phyloP scores from a whole-genome alignment of 2,888 invertebrate genomes.

The Amiota communis region DNA sequence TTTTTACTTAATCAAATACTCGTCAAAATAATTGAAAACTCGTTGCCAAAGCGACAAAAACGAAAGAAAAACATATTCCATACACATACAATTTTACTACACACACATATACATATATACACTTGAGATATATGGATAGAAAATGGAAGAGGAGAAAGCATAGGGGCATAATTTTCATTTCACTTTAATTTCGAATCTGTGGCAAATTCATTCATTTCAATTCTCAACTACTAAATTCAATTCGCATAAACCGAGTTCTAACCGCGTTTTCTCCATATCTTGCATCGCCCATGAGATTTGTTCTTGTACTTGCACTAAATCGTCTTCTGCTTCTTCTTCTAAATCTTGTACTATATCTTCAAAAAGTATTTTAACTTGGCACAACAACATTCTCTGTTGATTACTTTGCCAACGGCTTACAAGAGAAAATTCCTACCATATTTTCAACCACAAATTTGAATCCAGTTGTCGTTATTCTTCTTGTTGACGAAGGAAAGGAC shows the following conservation, averaged over 20 bases:
- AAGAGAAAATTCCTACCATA: conserved; percentile 47
- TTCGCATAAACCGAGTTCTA: background rate
- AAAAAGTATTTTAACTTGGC: conserved; percentile 17
- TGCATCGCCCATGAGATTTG: background rate
- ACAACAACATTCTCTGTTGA: conserved; percentile 25
- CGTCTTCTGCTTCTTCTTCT: too few relatives aligned
- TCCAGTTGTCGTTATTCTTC: conserved; percentile 22
- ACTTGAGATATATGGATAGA: too few relatives aligned
- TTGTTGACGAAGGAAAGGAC: conserved; percentile 34
- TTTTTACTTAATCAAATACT: conserved; percentile 16
- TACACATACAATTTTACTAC: background rate
- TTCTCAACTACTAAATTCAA: conserved; percentile 22
- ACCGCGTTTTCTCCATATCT: background rate
- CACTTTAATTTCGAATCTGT: conserved; percentile 49
- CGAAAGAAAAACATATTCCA: background rate
- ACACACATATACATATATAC: too few relatives aligned
- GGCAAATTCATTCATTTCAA: conserved; percentile 33
- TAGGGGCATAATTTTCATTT: conserved; percentile 59
- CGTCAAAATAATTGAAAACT: conserved; percentile 14
- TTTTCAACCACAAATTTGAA: conserved; percentile 35
- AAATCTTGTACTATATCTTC: background rate
- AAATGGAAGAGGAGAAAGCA: conserved; percentile 2
- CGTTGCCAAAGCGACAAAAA: background rate
- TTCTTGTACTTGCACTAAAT: too few relatives aligned
- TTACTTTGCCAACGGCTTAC: conserved; percentile 34